Evolutionary conservation across 1,140 invertebrate genomes (phyloP), one percentile per base, ranked within the genome.

Genomic region (Campoletis sonorensis): DNA sequence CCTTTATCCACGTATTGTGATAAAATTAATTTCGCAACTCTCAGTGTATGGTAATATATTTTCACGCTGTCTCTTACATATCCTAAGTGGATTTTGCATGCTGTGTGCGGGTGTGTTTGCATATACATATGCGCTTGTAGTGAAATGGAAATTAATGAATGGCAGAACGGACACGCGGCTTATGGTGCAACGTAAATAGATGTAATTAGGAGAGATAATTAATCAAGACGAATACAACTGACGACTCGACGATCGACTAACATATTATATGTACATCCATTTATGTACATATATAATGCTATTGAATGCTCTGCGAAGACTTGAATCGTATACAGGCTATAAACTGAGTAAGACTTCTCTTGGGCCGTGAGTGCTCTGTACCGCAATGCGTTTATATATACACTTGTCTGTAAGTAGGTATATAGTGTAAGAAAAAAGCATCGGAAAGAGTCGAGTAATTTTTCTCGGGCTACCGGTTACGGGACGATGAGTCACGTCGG

Each of bases 161-260:
- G 7, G 30, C 54, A 27, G 75, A 61, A 54, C 30, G 30, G 13
- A 40, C 30, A 77, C 15, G 51, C 15, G 51, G 51, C 54, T 64
- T 40, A 77, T 77, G 75, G 75, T 64, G 51, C 13, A 77, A 54
- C 30, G 61, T 77, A 77, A 77, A 77, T 77, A 77, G 75, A 64
- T 77, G 75, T 64, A 77, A 77, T 77, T 77, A 77, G 73, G 73
- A 64, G 75, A 64, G 75, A 77, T 77, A 77, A 77, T 77, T 77
- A 64, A 77, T 77, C 75, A 77, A 77, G 75, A 64, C 54, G 75
- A 77, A 40, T 40, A 77, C 26, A 77, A 15, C 54, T 64, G 75
- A 64, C 54, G 73, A 45, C 54, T 54, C 27, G 70, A n/a, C 30
- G 37, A 40, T 72, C 15, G 18, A 58, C 54, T 76, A 26, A 23